Conservation (phyloP, 2,113 vertebrate genomes). For the Apeltes quadracus region DNA sequence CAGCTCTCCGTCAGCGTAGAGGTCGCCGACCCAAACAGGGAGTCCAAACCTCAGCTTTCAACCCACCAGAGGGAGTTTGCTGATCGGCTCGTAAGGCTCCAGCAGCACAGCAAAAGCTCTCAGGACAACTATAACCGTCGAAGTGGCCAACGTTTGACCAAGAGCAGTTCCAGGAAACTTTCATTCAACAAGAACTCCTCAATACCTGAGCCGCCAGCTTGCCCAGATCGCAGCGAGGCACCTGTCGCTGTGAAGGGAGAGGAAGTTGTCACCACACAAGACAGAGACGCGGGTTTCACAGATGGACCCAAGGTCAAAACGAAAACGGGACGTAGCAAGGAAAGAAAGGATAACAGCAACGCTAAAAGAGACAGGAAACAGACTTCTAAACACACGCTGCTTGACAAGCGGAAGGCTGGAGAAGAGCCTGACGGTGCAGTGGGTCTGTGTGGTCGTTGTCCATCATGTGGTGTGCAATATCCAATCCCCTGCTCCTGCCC, state of each 20-base stretch:
- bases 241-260: slow-evolving; percentile 74
- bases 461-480: slow-evolving; percentile 30
- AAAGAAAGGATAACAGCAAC: slow-evolving; percentile 26
- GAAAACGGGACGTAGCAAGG: slow-evolving; percentile 74
- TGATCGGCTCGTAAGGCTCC: slow-evolving; percentile 37
- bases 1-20: slow-evolving; percentile 17
- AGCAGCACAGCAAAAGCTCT: slow-evolving; percentile 14
- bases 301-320: slow-evolving; percentile 87
- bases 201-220: slow-evolving; percentile 61
- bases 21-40: slow-evolving; percentile 42
- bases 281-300: slow-evolving; percentile 77
- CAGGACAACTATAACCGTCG: slow-evolving; percentile 61
- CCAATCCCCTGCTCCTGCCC: slow-evolving; percentile 59
- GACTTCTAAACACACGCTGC: slow-evolving; percentile 33
- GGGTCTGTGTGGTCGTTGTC: slow-evolving; percentile 52
- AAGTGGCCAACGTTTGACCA: slow-evolving; percentile 51
- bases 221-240: slow-evolving; percentile 36
- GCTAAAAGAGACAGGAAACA: slow-evolving; percentile 68
- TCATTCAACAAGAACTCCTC: slow-evolving; percentile 74
- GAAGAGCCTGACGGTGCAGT: slow-evolving; percentile 5
- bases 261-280: slow-evolving; percentile 47
- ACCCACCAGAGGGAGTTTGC: slow-evolving; percentile 43
- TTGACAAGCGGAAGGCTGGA: slow-evolving; percentile 75
- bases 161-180: slow-evolving; percentile 22
- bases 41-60: slow-evolving; percentile 57